Conservation (phyloP, 1,140 invertebrate genomes). For the Achroia grisella region DNA sequence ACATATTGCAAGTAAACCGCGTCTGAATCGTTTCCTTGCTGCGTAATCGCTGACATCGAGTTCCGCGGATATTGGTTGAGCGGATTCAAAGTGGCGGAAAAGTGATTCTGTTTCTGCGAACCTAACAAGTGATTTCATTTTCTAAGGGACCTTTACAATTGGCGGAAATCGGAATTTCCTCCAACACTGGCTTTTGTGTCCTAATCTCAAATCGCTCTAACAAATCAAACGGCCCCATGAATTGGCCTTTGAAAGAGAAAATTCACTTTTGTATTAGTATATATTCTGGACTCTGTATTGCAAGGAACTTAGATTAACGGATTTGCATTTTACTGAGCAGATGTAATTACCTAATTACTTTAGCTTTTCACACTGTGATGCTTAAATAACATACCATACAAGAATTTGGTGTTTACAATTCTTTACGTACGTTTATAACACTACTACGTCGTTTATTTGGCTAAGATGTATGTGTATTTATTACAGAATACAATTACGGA, state of each 20-base stretch:
- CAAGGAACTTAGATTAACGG: too few relatives aligned
- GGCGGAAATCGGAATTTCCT: constrained; percentile 37
- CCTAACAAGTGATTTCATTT: constrained; percentile 36
- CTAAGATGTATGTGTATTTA: neutral
- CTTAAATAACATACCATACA: too few relatives aligned
- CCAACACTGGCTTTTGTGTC: constrained; percentile 24
- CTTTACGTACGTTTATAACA: neutral
- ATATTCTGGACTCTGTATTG: neutral
- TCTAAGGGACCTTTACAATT: constrained; percentile 30
- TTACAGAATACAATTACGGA: too few relatives aligned
- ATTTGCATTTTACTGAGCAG: too few relatives aligned
- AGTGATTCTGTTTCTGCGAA: constrained; percentile 34
- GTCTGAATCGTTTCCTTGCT: constrained; percentile 6
- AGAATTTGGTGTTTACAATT: too few relatives aligned
- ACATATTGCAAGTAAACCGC: neutral
- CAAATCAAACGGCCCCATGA: constrained; percentile 27
- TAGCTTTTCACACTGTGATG: too few relatives aligned
- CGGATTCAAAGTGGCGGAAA: constrained; percentile 28
- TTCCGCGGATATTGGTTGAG: constrained; percentile 20
- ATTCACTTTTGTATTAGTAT: constrained; percentile 17
- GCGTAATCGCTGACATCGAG: constrained; percentile 21
- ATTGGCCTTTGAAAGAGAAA: constrained; percentile 12
- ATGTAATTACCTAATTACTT: too few relatives aligned
- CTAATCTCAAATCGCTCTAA: constrained; percentile 30
- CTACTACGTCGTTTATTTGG: neutral